These are phyloP conservation scores for Homarus americanus DNA, from an alignment of 1,140 invertebrate genomes.

Conservation along the genomic window DNA sequence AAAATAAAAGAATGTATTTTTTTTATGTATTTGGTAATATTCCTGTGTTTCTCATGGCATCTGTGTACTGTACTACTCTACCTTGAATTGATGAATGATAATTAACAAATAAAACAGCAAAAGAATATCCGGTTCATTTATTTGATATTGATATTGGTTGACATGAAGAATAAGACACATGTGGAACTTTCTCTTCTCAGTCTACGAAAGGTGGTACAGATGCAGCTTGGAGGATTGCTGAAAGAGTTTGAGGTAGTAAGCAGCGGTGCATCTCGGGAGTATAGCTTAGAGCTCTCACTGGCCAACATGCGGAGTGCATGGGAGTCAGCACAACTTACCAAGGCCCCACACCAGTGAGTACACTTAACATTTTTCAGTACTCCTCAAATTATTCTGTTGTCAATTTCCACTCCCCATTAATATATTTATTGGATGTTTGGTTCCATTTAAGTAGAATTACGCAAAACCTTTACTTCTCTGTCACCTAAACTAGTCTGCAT, in stretches of 20 bases:
- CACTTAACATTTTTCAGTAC: too few species aligned
- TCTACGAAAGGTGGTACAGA: slow-evolving; percentile 88
- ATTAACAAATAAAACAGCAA: too few species aligned
- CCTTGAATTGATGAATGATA: too few species aligned
- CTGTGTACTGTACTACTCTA: too few species aligned
- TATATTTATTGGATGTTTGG: background rate
- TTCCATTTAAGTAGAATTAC: background rate
- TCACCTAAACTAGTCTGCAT: too few species aligned
- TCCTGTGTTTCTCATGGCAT: too few species aligned
- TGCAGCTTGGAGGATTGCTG: slow-evolving; percentile 86
- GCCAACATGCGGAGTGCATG: slow-evolving; percentile 92
- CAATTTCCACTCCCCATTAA: background rate
- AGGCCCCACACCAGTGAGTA: slow-evolving; percentile 51
- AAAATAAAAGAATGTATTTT: too few species aligned
- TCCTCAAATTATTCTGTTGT: background rate
- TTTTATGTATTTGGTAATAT: too few species aligned
- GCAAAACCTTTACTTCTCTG: background rate
- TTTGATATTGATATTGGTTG: too few species aligned
- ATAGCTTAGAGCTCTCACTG: slow-evolving; percentile 87
- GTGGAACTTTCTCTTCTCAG: slow-evolving; percentile 29
- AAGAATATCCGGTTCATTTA: too few species aligned
- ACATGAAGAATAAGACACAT: too few species aligned
- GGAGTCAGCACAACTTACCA: slow-evolving; percentile 86
- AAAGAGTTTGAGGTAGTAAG: slow-evolving; percentile 92
- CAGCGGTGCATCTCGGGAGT: slow-evolving; percentile 92